phyloP scores from a whole-genome alignment of 2,797 vertebrate genomes.

The Oceanodroma leucorhoa region DNA sequence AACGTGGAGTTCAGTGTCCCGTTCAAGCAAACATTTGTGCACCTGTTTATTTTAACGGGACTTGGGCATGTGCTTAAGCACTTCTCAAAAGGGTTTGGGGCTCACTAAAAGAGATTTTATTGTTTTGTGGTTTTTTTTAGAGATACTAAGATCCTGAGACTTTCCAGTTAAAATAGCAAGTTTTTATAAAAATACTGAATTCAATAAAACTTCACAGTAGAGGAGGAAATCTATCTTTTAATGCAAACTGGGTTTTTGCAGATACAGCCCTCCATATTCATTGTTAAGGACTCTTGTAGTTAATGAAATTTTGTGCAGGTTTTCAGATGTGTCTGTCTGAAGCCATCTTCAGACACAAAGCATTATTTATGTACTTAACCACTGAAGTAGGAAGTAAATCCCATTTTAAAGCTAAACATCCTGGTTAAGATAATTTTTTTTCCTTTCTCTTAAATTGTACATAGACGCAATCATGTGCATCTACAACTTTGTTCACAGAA shows the following conservation, averaged over 20 bases:
- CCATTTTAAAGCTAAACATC: not conserved
- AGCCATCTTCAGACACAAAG: not conserved
- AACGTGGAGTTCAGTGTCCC: not conserved
- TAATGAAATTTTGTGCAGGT: not conserved
- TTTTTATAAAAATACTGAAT: not conserved
- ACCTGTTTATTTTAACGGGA: not conserved
- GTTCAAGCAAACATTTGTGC: not conserved
- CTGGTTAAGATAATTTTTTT: not conserved
- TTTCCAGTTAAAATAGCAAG: not conserved
- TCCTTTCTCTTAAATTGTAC: not conserved
- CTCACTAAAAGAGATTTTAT: not conserved
- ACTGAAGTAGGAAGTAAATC: not conserved
- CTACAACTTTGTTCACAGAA: not conserved
- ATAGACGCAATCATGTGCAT: not conserved
- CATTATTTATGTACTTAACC: not conserved
- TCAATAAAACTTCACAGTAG: not conserved
- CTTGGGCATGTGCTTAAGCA: not conserved
- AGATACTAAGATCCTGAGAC: not conserved
- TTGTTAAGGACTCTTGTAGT: not conserved
- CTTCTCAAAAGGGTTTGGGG: not conserved
- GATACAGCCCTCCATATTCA: not conserved
- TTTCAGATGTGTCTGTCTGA: not conserved
- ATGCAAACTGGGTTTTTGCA: not conserved
- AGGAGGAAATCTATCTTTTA: not conserved
- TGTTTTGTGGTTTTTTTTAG: not conserved